A percentile compares a stretch with the other conserved stretches of the same genome.
phyloP scores from a whole-genome alignment of 2,888 invertebrate species.

The Polia nebulosa region DNA sequence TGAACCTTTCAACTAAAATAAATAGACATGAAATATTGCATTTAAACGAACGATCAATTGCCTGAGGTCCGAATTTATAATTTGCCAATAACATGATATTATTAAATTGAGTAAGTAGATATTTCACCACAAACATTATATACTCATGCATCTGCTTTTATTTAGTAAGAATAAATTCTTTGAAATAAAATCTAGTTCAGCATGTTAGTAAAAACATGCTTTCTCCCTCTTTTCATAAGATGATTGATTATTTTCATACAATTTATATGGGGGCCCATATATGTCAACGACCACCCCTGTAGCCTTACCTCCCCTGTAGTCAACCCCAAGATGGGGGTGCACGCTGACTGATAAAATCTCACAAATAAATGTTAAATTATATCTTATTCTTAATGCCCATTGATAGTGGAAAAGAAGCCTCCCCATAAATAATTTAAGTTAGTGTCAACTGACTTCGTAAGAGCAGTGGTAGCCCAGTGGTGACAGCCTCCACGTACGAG shows the following conservation, averaged over 20 bases:
- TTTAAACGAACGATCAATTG: slow-evolving; percentile 21
- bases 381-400: too few relatives aligned
- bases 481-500: too few relatives aligned
- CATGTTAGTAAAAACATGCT: too few relatives aligned
- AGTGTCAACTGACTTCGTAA: not conserved
- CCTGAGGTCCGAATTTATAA: not conserved
- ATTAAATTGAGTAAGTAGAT: not conserved
- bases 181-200: not conserved
- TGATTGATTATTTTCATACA: slow-evolving; percentile 22
- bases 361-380: not conserved
- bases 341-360: not conserved
- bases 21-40: slow-evolving; percentile 21
- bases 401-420: not conserved
- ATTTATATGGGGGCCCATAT: not conserved
- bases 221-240: not conserved
- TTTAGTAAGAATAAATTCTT: not conserved
- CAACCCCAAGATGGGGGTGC: not conserved
- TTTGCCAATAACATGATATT: not conserved
- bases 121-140: not conserved
- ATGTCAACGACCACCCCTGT: not conserved
- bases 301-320: not conserved
- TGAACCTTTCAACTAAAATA: slow-evolving; percentile 25
- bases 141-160: not conserved
- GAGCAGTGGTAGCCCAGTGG: too few relatives aligned
- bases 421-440: not conserved